Base-by-base conservation (phyloP, 2,113 vertebrate species). In the Oncorhynchus tshawytscha region DNA sequence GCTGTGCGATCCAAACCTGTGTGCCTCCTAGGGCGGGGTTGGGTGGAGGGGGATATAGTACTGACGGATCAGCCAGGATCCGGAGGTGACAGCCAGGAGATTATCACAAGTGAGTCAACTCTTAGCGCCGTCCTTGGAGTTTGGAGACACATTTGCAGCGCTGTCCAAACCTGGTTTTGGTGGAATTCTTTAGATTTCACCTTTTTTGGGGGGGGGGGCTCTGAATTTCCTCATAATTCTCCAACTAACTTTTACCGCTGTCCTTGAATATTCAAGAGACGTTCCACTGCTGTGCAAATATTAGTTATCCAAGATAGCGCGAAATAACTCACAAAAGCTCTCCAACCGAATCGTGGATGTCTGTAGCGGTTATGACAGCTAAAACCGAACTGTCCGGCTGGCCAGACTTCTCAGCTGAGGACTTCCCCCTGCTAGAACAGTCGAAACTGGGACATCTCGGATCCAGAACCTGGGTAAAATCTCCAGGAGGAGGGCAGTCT, bases 401-500 rank as follows among this genome's bases (percentile, higher is more conserved):
- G 93, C 45, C 89, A 2, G 91, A 89, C 69, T 88, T 83, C 77
- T 78, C 78, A 25, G 11, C 15, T 0, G 88, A 90, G 76, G 91
- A 90, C 1, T 88, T 89, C 74, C 13, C 31, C 2, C 29, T 82
- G 64, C 71, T 82, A 76, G 88, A 87, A 69, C 88, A 85, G 24
- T 78, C 82, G 29, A 88, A 67, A 74, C 72, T 91, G 76, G 73
- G 86, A n/a, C 88, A 87, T 74, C 81, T 89, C 71, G 82, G 83
- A 85, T 86, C 90, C 57, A 88, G 91, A 54, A 77, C 81, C 1
- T 95, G 93, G 93, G 83, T 62, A 24, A 62, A 1, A 9, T 62
- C 91, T 9, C 49, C 72, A 20, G 57, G 74, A 15, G 51, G 51
- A 18, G 16, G 15, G 0, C 78, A 72, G 67, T 29, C 73, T 15